Evolutionary conservation across 2,888 invertebrate genomes (phyloP), one percentile per base, ranked within the genome.

Genomic region (Pheosia tremula): DNA sequence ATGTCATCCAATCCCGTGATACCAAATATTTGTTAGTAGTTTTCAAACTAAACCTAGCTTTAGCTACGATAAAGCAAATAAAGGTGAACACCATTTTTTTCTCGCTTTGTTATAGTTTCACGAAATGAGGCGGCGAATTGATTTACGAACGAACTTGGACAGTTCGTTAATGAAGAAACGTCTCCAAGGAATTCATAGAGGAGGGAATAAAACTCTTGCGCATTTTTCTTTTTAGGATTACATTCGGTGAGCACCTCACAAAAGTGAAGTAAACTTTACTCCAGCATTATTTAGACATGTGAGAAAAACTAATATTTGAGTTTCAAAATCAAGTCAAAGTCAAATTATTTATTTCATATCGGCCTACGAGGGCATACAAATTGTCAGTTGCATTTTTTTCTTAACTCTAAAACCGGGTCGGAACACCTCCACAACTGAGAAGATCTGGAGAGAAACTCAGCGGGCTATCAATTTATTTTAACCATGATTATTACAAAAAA

Each of bases 81-180:
- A 71, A 74, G 64, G 71, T 66, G 57, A 69, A 64, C 67, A 68
- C 67, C 56, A 64, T 61, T 68, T 39, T 65, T 74, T 69, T 75
- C 78, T 73, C 69, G 72, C 63, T 59, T 69, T 67, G 59, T 47
- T 63, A 73, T 71, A 57, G 66, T 62, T 66, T 66, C 63, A 64
- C 69, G 72, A 74, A 78, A 79, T 66, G 63, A 66, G 63, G 61
- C 67, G 71, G 71, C 71, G 73, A 83, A 82, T 84, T 84, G 84
- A 83, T 84, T 84, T 82, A 84, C 79, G 74, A 70, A 63, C 57
- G 60, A 82, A 84, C 75, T 83, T 83, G 68, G 82, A 84, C 84
- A 79, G 78, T 78, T 82, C 64, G 69, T 78, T 79, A 80, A 82
- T 78, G 79, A 78, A 78, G 66, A 72, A 73, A 64, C 38, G 63